phyloP scores from a whole-genome alignment of 1,140 invertebrate genomes.

The Aphidius ervi region DNA sequence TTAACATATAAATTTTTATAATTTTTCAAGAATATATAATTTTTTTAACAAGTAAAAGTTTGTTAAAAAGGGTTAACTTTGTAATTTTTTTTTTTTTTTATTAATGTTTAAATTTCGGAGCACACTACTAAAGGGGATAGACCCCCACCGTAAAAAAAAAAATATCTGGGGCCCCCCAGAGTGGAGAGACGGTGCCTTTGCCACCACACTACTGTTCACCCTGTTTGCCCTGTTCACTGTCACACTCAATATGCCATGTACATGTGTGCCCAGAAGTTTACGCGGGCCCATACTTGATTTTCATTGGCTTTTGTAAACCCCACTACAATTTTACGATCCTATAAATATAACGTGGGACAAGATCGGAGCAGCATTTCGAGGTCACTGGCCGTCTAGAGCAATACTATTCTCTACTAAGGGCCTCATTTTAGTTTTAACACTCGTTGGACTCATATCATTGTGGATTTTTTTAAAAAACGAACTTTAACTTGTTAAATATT shows the following conservation, averaged over 20 bases:
- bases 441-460: neutral
- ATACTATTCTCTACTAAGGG: neutral
- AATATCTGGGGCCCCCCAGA: conserved; percentile 16
- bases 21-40: no score
- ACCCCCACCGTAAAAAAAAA: conserved; percentile 17
- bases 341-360: conserved; percentile 30
- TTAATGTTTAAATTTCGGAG: no score
- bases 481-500: neutral
- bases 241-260: neutral
- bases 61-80: no score
- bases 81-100: no score
- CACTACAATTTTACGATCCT: conserved; percentile 15
- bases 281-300: conserved; percentile 26
- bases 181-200: neutral
- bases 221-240: neutral
- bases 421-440: no score
- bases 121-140: neutral
- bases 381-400: conserved; percentile 14
- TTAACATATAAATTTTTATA: no score
- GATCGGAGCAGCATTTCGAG: conserved; percentile 23
- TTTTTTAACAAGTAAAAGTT: no score
- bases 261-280: conserved; percentile 27
- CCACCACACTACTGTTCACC: conserved; percentile 1
- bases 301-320: conserved; percentile 30
- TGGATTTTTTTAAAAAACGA: neutral